Base-by-base conservation (phyloP, 2,888 invertebrate genomes). In the Melipona bicolor region DNA sequence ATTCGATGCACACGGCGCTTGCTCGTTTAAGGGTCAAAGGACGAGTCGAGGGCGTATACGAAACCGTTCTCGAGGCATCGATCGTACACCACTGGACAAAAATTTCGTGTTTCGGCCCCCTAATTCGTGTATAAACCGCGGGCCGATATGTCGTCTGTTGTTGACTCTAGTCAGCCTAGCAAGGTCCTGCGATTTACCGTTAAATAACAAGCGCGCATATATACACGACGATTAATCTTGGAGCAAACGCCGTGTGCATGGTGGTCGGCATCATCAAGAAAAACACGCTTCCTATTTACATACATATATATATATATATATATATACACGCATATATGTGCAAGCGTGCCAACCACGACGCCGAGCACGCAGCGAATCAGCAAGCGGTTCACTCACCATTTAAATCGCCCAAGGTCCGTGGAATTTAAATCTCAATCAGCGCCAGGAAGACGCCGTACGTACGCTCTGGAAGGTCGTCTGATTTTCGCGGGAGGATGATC, bases 351-450 rank as follows among this genome's bases (percentile, higher is more conserved):
- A 72, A 64, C 78, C 81, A 65, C 64, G 81, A 59, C 52, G 52
- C 65, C 62, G 67, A 61, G 54, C 69, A 27, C 78, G 73, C 59
- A 67, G 50, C 24, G n/a, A 79, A 61, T 61, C 76, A 77, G 67
- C 67, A 61, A 56, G 75, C 76, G 74, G 78, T 78, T 87, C 81
- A 88, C 93, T 93, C 90, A 93, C 93, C 93, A 91, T 93, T 93
- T 93, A 93, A 93, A 93, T 93, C 89, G 86, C 91, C 90, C 83
- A 87, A 81, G 89, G 87, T 86, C 84, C 77, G 86, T 84, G 89
- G 87, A 93, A 91, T 93, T 93, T 92, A 93, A 94, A 92, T 89
- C 90, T 92, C 92, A 87, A 88, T 88, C 87, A 88, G 86, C 87
- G 86, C 83, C 84, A 72, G 73, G 81, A 87, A 76, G 86, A 86